These are phyloP conservation scores for Ephydatia muelleri DNA, from an alignment of 37 sponge, comb jelly and placozoan genomes.

Conservation along the genomic window DNA sequence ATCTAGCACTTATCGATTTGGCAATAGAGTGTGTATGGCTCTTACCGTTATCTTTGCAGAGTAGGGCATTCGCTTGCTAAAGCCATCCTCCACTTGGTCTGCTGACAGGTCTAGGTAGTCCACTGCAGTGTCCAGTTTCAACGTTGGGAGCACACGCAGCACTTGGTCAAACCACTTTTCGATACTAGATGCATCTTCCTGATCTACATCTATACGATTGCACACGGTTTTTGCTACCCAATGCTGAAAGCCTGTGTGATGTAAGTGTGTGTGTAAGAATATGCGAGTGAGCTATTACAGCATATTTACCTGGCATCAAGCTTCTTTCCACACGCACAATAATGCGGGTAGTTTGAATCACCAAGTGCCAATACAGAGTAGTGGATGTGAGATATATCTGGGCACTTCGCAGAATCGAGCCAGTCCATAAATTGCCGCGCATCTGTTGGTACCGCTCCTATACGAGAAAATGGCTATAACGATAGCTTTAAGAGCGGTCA, in stretches of 20 bases:
- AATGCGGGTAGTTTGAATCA: conserved; percentile 67
- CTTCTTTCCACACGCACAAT: conserved; percentile 39
- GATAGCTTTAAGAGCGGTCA: not conserved
- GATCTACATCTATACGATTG: conserved; percentile 51
- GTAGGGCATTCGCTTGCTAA: conserved; percentile 42
- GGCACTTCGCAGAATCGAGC: conserved; percentile 9
- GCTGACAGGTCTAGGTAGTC: conserved; percentile 62
- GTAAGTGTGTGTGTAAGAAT: not conserved
- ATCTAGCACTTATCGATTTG: not conserved
- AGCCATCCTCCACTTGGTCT: conserved; percentile 27
- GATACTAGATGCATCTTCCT: conserved; percentile 51
- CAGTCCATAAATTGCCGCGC: conserved; percentile 36
- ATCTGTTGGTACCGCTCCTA: conserved; percentile 61
- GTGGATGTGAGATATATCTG: conserved; percentile 13
- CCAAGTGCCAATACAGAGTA: conserved; percentile 65
- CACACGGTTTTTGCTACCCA: not conserved
- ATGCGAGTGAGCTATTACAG: not conserved
- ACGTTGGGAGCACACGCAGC: not conserved
- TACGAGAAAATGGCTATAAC: not conserved
- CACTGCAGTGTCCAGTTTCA: conserved; percentile 12
- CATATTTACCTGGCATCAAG: conserved; percentile 52
- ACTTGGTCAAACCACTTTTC: conserved; percentile 48
- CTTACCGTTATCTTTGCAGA: conserved; percentile 44
- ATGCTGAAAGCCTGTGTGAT: not conserved
- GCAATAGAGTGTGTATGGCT: not conserved